Percentiles rank a stretch among this genome's conserved stretches.
phyloP scores from a whole-genome alignment of 2,888 invertebrate genomes.

The Gortyna flavago region DNA sequence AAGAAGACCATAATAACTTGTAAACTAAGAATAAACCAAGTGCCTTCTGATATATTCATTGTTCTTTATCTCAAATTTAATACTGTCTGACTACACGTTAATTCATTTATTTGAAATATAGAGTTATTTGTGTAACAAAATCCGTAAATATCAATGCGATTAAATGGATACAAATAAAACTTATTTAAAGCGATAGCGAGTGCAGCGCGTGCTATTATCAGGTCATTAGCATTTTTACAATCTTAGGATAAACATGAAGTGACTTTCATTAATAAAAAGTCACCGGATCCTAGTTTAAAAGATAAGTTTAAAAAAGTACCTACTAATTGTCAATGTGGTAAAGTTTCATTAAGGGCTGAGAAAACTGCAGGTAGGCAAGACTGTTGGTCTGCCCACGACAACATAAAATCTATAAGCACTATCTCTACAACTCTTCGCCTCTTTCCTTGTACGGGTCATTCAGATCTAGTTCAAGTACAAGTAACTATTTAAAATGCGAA shows the following conservation, averaged over 20 bases:
- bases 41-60: not conserved
- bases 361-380: not conserved
- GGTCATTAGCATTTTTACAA: not conserved
- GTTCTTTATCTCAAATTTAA: not conserved
- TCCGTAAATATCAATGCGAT: not conserved
- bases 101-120: not conserved
- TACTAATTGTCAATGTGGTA: not conserved
- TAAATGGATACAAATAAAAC: conserved; percentile 20
- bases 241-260: not conserved
- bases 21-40: not conserved
- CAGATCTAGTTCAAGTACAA: not conserved
- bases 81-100: not conserved
- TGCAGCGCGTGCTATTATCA: conserved; percentile 8
- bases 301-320: not conserved
- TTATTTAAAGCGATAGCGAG: conserved; percentile 12
- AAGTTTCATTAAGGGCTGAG: not conserved
- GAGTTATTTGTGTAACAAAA: conserved; percentile 7
- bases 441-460: not conserved
- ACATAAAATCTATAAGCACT: not conserved
- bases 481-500: not conserved
- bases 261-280: not conserved
- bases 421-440: not conserved
- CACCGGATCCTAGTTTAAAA: not conserved
- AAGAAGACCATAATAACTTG: not conserved
- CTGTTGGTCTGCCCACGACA: no score